phyloP scores from a whole-genome alignment of 1,140 invertebrate species.

The Agraylea sexmaculata region DNA sequence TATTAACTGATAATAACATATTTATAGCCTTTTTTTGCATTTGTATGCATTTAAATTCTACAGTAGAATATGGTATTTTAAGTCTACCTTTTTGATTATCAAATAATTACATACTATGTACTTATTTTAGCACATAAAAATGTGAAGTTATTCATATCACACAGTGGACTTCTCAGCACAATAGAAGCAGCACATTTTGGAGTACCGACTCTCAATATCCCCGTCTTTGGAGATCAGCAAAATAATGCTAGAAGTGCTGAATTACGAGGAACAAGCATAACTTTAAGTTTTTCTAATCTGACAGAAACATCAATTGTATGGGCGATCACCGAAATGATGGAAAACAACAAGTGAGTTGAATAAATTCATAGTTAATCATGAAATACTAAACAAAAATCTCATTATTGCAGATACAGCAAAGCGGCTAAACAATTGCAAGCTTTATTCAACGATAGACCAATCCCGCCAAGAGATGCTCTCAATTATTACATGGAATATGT shows the following conservation, averaged over 20 bases:
- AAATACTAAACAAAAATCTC: no score
- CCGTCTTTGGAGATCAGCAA: constrained; percentile 23
- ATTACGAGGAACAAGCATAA: constrained; percentile 21
- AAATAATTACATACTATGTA: background rate
- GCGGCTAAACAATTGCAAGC: constrained; percentile 4
- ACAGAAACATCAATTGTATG: constrained; percentile 23
- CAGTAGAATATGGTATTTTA: no score
- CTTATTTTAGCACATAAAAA: constrained; percentile 18
- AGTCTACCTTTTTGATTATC: no score
- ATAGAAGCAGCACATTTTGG: constrained; percentile 17
- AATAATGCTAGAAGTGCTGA: constrained; percentile 26
- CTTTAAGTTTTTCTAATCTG: constrained; percentile 23
- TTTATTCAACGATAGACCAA: constrained; percentile 12
- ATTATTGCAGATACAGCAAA: no score
- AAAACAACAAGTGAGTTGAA: constrained; percentile 16
- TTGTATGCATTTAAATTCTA: no score
- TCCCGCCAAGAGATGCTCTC: constrained; percentile 8
- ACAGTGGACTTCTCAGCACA: constrained; percentile 35
- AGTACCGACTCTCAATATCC: constrained; percentile 10
- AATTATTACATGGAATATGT: constrained; percentile 12
- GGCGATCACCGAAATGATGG: constrained; percentile 23
- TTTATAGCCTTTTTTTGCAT: no score
- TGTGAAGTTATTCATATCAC: constrained; percentile 33
- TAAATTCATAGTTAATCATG: no score
- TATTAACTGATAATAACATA: no score